Evolutionary conservation across 2,113 vertebrate species (phyloP).

Genomic region (Brachypteracias leptosomus): DNA sequence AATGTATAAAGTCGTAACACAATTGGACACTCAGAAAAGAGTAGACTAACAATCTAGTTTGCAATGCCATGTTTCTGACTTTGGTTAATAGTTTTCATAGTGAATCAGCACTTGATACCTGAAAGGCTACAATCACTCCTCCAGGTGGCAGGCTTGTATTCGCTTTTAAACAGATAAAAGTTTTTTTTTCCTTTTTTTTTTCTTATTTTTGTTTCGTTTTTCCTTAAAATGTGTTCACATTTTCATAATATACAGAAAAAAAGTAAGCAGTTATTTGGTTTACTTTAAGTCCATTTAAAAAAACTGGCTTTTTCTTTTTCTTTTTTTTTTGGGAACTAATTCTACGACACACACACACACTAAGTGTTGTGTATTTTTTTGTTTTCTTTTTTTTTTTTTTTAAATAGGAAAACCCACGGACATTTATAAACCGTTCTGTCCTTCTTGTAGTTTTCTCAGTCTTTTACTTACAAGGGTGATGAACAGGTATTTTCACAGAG

Average conservation of each 20-base stretch:
- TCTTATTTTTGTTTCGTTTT: slow-evolving; percentile 28
- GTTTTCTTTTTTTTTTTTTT: slow-evolving; percentile 47
- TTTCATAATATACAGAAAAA: slow-evolving; percentile 81
- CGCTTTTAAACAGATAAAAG: slow-evolving; percentile 80
- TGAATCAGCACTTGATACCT: slow-evolving; percentile 85
- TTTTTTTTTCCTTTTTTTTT: slow-evolving; percentile 40
- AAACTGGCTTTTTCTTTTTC: slow-evolving; percentile 77
- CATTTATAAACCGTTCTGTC: slow-evolving; percentile 74
- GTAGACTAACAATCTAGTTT: slow-evolving; percentile 78
- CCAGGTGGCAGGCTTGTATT: slow-evolving; percentile 84
- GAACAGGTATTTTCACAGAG: slow-evolving; percentile 64
- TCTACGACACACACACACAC: slow-evolving; percentile 80
- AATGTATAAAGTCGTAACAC: slow-evolving; percentile 91
- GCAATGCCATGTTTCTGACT: slow-evolving; percentile 91
- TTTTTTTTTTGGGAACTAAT: slow-evolving; percentile 44
- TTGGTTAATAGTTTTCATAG: slow-evolving; percentile 95
- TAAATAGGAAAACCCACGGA: slow-evolving; percentile 73
- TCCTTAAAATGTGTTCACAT: slow-evolving; percentile 77
- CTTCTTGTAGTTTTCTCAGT: slow-evolving; percentile 76
- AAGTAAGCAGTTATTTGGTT: slow-evolving; percentile 84
- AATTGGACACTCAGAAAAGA: slow-evolving; percentile 84
- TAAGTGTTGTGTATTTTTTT: slow-evolving; percentile 69
- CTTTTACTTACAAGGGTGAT: slow-evolving; percentile 77
- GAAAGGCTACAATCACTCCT: slow-evolving; percentile 79
- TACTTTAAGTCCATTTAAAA: slow-evolving; percentile 82